Evolutionary conservation across 23 tunicate species (phyloP).

Genomic region (Aplidium turbinatum): DNA sequence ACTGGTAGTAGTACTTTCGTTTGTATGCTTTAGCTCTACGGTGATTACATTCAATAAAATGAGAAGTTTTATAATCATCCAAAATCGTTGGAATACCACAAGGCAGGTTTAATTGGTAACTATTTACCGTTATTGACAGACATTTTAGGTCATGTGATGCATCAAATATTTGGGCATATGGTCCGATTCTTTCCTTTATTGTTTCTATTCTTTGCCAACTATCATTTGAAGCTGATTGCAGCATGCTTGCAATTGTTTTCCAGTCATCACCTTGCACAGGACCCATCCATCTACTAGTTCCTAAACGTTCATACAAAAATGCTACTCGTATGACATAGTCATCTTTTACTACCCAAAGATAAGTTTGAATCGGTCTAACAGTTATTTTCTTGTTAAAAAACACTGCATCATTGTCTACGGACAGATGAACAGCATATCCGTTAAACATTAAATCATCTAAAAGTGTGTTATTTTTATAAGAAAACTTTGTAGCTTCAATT

Average conservation of each 20-base stretch:
- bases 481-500: slow-evolving; percentile 40
- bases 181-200: slow-evolving; percentile 50
- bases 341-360: slow-evolving; percentile 56
- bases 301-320: slow-evolving; percentile 48
- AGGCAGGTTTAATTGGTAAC: slow-evolving; percentile 44
- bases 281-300: slow-evolving; percentile 44
- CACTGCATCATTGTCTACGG: slow-evolving; percentile 36
- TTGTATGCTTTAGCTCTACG: slow-evolving; percentile 23
- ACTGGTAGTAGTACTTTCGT: background rate
- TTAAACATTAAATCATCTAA: slow-evolving; percentile 6
- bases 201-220: slow-evolving; percentile 53
- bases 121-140: slow-evolving; percentile 29
- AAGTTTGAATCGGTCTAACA: slow-evolving; percentile 27
- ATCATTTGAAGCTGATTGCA: slow-evolving; percentile 26
- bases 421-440: slow-evolving; percentile 49
- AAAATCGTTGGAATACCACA: slow-evolving; percentile 34
- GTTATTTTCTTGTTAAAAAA: slow-evolving; percentile 7
- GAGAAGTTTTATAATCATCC: slow-evolving; percentile 35
- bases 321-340: slow-evolving; percentile 65
- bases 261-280: slow-evolving; percentile 57
- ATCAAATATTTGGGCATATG: slow-evolving; percentile 66
- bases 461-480: slow-evolving; percentile 18
- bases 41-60: slow-evolving; percentile 54
- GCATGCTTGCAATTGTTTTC: slow-evolving; percentile 31
- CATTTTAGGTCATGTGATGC: slow-evolving; percentile 27